Evolutionary conservation across 2,888 invertebrate species (phyloP), one percentile per base, ranked within the genome.

Genomic region (Parnassius apollo): DNA sequence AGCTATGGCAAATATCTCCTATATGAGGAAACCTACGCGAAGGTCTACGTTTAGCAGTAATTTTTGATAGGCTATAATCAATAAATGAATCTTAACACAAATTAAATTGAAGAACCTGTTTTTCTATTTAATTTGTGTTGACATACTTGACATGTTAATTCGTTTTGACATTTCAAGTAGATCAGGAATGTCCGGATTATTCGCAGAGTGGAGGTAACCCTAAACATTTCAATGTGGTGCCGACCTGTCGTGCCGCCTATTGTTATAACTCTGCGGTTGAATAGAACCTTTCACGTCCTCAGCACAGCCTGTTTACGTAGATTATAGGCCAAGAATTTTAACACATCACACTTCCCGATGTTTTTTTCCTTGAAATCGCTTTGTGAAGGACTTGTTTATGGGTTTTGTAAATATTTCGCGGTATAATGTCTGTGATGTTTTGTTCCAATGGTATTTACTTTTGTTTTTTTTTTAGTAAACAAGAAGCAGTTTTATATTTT

Each of bases 161-260:
- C n/a, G n/a, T n/a, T n/a, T n/a, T n/a, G n/a, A n/a, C n/a, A n/a
- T n/a, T n/a, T n/a, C 1, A 49, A 9, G 13, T n/a, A 49, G 13
- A n/a, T n/a, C 11, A 1, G 13, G 49, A 49, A 49, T 13, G 9
- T 18, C 13, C 9, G 51, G 9, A 9, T 25, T 25, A 22, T 48
- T 13, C 4, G 11, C 44, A 4, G 42, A 4, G n/a, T 22, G 18
- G n/a, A 18, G 44, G 9, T n/a, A 9, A 9, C 51, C 35, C 50
- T 7, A 13, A 35, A 49, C 2, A 11, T 12, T 44, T 7, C 51
- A 44, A 22, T 51, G 50, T 44, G 51, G 22, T 2, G 42, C 51
- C 51, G 25, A 51, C 44, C 18, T n/a, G 51, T 44, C 42, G 58
- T 18, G 42, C 13, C 51, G 58, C 51, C 44, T 42, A 51, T 58